Evolutionary conservation across 2,888 invertebrate genomes (phyloP).

Genomic region (Keiferia lycopersicella): DNA sequence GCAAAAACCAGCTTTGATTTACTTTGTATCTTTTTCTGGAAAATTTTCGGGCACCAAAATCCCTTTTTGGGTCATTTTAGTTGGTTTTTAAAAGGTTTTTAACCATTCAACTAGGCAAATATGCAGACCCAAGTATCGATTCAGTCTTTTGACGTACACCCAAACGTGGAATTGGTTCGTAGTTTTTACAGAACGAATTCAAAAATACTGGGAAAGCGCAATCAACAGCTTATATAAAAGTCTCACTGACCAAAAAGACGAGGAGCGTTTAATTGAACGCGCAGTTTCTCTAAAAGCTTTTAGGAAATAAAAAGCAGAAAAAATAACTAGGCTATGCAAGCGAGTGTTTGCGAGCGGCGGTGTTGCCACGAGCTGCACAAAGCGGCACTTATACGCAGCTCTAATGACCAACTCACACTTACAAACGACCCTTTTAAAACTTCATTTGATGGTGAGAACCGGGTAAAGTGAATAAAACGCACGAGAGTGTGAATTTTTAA

Average conservation of each 20-base stretch:
- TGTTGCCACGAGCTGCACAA: slow-evolving; percentile 40
- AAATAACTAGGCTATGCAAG: slow-evolving; percentile 50
- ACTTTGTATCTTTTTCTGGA: no score
- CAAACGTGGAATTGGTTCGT: not conserved
- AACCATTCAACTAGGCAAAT: not conserved
- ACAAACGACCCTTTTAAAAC: slow-evolving; percentile 40
- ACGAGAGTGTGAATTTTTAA: not conserved
- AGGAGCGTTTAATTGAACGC: slow-evolving; percentile 58
- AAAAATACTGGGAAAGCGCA: slow-evolving; percentile 34
- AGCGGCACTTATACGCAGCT: slow-evolving; percentile 60
- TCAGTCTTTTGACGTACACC: not conserved
- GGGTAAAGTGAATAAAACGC: slow-evolving; percentile 33
- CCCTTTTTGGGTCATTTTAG: no score
- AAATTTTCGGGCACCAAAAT: no score
- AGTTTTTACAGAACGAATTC: not conserved
- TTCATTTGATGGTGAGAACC: slow-evolving; percentile 42
- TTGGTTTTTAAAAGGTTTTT: no score
- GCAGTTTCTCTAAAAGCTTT: slow-evolving; percentile 61
- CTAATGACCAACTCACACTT: slow-evolving; percentile 49
- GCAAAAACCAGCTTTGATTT: no score
- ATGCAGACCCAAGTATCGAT: not conserved
- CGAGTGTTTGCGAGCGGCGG: slow-evolving; percentile 53
- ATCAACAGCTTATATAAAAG: slow-evolving; percentile 50
- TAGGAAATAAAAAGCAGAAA: slow-evolving; percentile 56
- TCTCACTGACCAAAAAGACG: slow-evolving; percentile 41